Conservation (phyloP, 2,113 vertebrate genomes). For the Lagopus leucura region DNA sequence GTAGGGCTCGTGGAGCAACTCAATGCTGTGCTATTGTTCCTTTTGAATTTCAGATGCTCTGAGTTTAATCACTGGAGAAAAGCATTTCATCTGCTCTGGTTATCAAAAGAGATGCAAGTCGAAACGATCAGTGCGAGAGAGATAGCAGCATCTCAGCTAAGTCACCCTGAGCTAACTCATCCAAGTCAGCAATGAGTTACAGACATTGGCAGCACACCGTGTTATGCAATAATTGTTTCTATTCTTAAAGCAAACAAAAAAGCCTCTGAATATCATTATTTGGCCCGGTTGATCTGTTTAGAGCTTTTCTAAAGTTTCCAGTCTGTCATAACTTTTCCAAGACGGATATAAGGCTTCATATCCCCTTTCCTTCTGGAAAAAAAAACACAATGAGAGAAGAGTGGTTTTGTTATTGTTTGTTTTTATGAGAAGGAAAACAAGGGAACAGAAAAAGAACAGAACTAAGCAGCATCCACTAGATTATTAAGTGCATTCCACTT, state of each 20-base stretch:
- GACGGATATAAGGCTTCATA: neutral
- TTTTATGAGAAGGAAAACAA: neutral
- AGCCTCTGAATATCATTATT: neutral
- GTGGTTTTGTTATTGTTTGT: neutral
- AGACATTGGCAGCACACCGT: accelerated
- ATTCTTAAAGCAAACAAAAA: neutral
- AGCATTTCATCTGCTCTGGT: neutral
- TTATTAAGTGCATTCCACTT: neutral
- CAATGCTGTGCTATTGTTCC: neutral
- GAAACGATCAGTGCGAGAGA: neutral
- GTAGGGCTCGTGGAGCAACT: neutral
- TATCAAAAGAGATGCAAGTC: neutral
- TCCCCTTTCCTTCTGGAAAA: neutral
- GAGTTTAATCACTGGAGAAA: neutral
- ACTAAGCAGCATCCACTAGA: neutral
- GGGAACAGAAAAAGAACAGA: neutral
- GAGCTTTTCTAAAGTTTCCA: neutral
- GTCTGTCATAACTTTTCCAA: neutral
- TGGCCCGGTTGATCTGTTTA: neutral
- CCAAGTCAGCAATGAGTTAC: neutral
- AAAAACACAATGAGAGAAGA: neutral
- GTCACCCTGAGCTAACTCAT: neutral
- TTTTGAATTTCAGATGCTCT: neutral
- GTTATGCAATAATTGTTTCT: neutral
- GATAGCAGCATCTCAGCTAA: neutral